phyloP scores from a whole-genome alignment of 1,140 invertebrate genomes.

The Cardiocondyla obscurior region DNA sequence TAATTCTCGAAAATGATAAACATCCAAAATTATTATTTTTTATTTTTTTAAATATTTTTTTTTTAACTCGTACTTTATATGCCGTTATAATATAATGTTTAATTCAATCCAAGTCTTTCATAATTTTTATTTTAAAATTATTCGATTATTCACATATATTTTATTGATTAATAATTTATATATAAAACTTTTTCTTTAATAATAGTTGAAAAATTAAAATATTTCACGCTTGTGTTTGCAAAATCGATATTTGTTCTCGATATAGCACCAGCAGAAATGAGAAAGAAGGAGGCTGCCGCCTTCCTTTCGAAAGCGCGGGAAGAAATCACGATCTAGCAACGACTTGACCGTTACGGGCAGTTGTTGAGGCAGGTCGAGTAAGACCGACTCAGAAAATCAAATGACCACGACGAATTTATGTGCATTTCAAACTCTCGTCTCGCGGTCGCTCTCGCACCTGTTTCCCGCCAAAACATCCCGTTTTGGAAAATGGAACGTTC shows the following conservation, averaged over 20 bases:
- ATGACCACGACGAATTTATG: slow-evolving; percentile 45
- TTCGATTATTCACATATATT: not conserved
- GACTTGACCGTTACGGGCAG: slow-evolving; percentile 19
- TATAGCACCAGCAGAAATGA: not conserved
- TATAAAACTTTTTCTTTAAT: not conserved
- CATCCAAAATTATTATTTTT: not conserved
- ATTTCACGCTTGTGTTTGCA: not conserved
- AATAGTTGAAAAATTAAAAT: not conserved
- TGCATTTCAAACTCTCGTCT: slow-evolving; percentile 40
- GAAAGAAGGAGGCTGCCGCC: not conserved
- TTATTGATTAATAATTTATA: not conserved
- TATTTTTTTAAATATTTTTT: too few relatives aligned
- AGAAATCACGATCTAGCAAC: slow-evolving; percentile 11
- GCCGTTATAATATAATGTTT: not conserved
- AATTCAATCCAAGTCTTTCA: not conserved
- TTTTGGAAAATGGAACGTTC: slow-evolving; percentile 5
- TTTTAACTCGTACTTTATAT: not conserved
- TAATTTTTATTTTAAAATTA: not conserved
- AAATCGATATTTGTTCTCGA: too few relatives aligned
- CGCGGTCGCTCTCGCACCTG: slow-evolving; percentile 21
- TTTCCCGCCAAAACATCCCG: not conserved
- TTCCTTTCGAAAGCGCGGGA: slow-evolving; percentile 27
- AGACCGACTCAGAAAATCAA: slow-evolving; percentile 43
- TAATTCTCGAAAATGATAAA: slow-evolving; percentile 9
- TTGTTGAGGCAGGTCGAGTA: slow-evolving; percentile 30